Conservation (phyloP, 2,888 invertebrate genomes). For the Pardosa pseudoannulata region DNA sequence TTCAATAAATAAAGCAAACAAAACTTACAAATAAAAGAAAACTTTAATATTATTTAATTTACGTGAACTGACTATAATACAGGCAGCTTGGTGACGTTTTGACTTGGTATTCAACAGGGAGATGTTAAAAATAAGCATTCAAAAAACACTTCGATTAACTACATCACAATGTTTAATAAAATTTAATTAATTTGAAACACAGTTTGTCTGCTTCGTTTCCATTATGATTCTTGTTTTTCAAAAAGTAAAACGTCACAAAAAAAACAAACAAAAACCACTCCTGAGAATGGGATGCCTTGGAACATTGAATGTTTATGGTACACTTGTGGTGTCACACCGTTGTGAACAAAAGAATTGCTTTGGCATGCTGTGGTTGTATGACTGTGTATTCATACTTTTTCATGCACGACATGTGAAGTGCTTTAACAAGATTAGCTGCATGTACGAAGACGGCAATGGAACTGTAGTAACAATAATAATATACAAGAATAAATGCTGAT, state of each 20-base stretch:
- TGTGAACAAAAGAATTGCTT: neutral
- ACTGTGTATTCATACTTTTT: neutral
- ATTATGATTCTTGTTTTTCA: neutral
- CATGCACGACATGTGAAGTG: neutral
- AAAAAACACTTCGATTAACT: neutral
- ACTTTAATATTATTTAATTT: slow-evolving; percentile 44
- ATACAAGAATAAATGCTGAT: neutral
- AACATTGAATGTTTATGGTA: neutral
- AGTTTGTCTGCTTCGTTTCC: neutral
- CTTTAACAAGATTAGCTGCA: neutral
- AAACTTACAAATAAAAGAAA: slow-evolving; percentile 34
- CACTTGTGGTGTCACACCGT: neutral
- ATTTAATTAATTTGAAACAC: neutral
- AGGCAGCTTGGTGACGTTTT: slow-evolving; percentile 66
- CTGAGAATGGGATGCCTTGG: neutral
- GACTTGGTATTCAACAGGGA: slow-evolving; percentile 33
- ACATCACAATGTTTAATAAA: neutral
- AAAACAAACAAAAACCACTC: neutral
- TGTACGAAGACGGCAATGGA: neutral
- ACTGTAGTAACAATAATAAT: neutral
- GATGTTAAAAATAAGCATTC: slow-evolving; percentile 38
- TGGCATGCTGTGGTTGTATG: slow-evolving; percentile 1
- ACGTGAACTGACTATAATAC: slow-evolving; percentile 58
- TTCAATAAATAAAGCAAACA: neutral
- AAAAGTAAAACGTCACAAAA: neutral